Conservation (phyloP, 2,113 vertebrate species). For the Capricornis sumatraensis region DNA sequence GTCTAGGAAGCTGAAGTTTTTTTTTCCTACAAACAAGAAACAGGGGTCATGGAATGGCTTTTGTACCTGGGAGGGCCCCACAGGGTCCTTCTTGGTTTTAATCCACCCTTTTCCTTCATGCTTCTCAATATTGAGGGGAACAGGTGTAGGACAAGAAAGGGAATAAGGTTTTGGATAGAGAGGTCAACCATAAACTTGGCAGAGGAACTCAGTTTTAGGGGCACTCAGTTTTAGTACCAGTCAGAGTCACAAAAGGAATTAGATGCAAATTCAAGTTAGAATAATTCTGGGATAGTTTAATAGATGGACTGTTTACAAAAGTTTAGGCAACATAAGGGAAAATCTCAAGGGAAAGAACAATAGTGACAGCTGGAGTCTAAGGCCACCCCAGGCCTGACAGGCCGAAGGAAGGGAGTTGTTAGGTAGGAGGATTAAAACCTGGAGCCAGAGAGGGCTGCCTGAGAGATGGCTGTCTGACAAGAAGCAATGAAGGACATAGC, state of each 20-base stretch:
- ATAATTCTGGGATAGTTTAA: neutral
- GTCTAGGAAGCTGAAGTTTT: neutral
- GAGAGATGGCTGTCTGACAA: neutral
- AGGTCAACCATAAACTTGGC: neutral
- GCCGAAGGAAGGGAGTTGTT: neutral
- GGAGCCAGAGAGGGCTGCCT: neutral
- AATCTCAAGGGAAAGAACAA: neutral
- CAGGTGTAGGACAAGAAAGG: neutral
- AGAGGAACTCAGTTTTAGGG: neutral
- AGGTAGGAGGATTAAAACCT: neutral
- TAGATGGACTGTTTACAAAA: neutral
- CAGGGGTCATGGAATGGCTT: neutral
- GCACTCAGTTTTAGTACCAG: neutral
- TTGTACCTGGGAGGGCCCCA: neutral
- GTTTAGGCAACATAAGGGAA: neutral
- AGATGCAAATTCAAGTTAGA: neutral
- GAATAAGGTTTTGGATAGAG: neutral
- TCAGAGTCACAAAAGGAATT: neutral
- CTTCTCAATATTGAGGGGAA: neutral
- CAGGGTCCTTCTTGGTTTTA: neutral
- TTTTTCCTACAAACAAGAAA: neutral
- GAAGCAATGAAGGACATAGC: neutral
- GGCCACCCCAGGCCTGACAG: neutral
- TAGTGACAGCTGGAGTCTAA: neutral
- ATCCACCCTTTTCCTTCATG: neutral